Conservation (phyloP, 2,888 invertebrate species). For the Mythimna impura region DNA sequence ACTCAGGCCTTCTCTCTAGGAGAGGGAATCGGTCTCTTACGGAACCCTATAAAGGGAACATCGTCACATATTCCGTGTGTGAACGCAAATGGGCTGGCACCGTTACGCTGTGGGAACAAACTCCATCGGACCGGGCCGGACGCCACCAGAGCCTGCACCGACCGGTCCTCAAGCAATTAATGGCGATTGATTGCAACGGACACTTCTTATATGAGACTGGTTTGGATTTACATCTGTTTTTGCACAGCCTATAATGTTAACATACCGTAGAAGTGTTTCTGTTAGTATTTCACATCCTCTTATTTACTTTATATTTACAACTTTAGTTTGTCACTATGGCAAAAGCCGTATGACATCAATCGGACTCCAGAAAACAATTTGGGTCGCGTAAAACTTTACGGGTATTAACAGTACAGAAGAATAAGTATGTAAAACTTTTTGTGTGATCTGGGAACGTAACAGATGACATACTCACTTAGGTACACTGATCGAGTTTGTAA, state of each 20-base stretch:
- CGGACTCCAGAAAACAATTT: background rate
- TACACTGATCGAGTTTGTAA: background rate
- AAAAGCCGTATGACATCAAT: background rate
- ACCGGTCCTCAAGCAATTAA: conserved; percentile 48
- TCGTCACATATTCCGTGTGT: conserved; percentile 17
- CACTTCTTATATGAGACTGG: conserved; percentile 6
- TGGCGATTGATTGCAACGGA: conserved; percentile 36
- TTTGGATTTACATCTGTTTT: conserved; percentile 12
- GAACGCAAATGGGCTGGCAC: conserved; percentile 50
- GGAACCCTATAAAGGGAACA: conserved; percentile 37
- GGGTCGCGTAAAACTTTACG: background rate
- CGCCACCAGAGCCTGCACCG: conserved; percentile 11
- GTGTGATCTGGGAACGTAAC: too few relatives aligned
- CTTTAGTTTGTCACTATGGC: too few relatives aligned
- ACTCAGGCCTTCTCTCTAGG: too few relatives aligned
- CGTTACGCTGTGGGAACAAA: conserved; percentile 59
- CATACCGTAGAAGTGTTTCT: background rate
- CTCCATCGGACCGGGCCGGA: too few relatives aligned
- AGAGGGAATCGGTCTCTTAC: background rate
- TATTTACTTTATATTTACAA: background rate
- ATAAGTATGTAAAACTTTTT: too few relatives aligned
- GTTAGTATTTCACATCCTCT: background rate
- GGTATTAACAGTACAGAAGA: background rate
- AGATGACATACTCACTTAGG: too few relatives aligned
- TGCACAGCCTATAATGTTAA: conserved; percentile 3